Evolutionary conservation across 2,797 vertebrate genomes (phyloP).

Genomic region (Podarcis siculus): DNA sequence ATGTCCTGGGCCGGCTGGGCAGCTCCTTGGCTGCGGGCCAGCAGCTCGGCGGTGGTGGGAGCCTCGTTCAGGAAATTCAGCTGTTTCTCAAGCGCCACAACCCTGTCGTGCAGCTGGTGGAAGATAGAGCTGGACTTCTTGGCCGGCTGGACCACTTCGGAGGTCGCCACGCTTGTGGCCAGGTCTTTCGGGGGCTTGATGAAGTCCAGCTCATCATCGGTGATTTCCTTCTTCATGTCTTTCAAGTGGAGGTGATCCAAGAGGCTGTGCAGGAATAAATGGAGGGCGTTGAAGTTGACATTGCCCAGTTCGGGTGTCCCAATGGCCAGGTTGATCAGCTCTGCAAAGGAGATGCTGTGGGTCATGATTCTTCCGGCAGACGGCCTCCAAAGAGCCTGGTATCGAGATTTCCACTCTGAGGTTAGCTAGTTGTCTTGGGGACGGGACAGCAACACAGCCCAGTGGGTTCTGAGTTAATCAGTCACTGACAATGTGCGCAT

Average conservation of each 20-base stretch:
- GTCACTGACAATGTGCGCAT: background rate
- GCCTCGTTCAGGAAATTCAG: background rate
- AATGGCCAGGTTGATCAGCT: conserved; percentile 65
- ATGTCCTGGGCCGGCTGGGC: conserved; percentile 26
- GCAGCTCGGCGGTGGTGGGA: conserved; percentile 14
- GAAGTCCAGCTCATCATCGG: conserved; percentile 48
- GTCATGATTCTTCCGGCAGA: conserved; percentile 31
- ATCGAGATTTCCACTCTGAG: accelerated
- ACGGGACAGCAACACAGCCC: background rate
- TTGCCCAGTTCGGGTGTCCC: conserved; percentile 50
- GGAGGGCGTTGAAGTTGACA: conserved; percentile 68
- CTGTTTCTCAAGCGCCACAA: conserved; percentile 52
- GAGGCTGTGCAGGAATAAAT: conserved; percentile 63
- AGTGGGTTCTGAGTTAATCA: background rate
- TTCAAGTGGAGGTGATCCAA: conserved; percentile 63
- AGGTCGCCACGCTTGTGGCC: accelerated
- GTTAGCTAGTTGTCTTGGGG: background rate
- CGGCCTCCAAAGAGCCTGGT: accelerated
- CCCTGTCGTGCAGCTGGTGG: conserved; percentile 62
- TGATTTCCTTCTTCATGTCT: conserved; percentile 28
- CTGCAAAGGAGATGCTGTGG: conserved; percentile 30
- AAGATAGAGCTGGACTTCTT: conserved; percentile 48
- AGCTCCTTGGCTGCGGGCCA: conserved; percentile 31
- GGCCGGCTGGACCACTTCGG: background rate
- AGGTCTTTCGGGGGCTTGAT: background rate